phyloP scores from a whole-genome alignment of 2,888 invertebrate genomes.

The Meandrusa payeni region DNA sequence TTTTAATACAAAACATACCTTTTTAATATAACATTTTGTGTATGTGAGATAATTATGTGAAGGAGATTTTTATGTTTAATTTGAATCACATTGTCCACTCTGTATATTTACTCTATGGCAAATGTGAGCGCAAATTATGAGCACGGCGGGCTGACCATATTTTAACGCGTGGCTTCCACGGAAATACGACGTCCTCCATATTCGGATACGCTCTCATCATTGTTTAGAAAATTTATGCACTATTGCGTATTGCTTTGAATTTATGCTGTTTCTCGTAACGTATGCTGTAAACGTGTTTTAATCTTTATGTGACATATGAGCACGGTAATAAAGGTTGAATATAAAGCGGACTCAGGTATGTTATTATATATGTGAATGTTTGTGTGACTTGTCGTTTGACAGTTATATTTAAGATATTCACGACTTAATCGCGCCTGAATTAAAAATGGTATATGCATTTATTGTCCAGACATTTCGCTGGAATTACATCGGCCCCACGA shows the following conservation, averaged over 20 bases:
- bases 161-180: slow-evolving; percentile 36
- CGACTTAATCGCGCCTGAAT: no score
- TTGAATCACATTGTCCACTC: slow-evolving; percentile 19
- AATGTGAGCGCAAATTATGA: slow-evolving; percentile 33
- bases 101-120: slow-evolving; percentile 26
- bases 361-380: no score
- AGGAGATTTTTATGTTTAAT: no score
- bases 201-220: slow-evolving; percentile 29
- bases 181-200: slow-evolving; percentile 36
- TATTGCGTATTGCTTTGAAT: slow-evolving; percentile 20
- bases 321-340: slow-evolving; percentile 1
- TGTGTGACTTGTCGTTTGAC: no score
- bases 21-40: no score
- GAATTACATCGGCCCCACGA: no score
- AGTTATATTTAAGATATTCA: neutral
- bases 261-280: slow-evolving; percentile 14
- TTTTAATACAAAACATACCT: no score
- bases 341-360: no score
- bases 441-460: no score
- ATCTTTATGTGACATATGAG: slow-evolving; percentile 13
- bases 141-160: slow-evolving; percentile 36
- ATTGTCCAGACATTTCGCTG: no score
- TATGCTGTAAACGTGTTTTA: slow-evolving; percentile 13
- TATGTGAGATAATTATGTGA: no score
- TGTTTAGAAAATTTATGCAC: slow-evolving; percentile 21